Conservation (phyloP, 1,140 invertebrate species). For the Drosophila pruinosa region DNA sequence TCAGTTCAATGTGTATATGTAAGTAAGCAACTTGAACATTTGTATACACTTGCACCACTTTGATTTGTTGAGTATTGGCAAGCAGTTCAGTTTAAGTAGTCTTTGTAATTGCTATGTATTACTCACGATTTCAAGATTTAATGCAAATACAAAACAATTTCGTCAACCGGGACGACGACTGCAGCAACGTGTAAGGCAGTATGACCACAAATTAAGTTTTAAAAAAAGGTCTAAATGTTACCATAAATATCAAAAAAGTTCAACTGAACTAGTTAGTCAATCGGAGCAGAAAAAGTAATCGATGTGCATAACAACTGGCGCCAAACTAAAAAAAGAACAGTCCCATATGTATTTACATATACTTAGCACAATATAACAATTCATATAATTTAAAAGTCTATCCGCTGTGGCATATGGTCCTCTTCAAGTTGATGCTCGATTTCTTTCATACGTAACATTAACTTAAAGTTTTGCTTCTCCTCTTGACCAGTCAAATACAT, state of each 20-base stretch:
- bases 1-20: conserved; percentile 37
- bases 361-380: conserved; percentile 6
- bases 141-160: conserved; percentile 65
- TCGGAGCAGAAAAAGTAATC: too few relatives aligned
- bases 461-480: conserved; percentile 73
- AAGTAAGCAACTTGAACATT: too few relatives aligned
- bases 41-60: conserved; percentile 35
- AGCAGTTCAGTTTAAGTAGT: background rate
- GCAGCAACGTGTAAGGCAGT: conserved; percentile 62
- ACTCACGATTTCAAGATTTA: conserved; percentile 63
- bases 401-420: conserved; percentile 37
- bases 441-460: conserved; percentile 71
- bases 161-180: conserved; percentile 55
- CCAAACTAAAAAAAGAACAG: background rate
- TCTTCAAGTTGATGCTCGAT: conserved; percentile 61
- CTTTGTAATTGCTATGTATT: conserved; percentile 35
- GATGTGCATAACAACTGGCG: background rate
- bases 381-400: conserved; percentile 44
- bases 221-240: too few relatives aligned
- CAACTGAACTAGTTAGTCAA: too few relatives aligned
- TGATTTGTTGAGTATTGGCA: background rate
- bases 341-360: background rate
- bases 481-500: conserved; percentile 83
- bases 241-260: too few relatives aligned
- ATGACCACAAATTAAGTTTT: too few relatives aligned